phyloP scores from a whole-genome alignment of 2,797 vertebrate genomes.

The Melanotaenia parkinsoni region DNA sequence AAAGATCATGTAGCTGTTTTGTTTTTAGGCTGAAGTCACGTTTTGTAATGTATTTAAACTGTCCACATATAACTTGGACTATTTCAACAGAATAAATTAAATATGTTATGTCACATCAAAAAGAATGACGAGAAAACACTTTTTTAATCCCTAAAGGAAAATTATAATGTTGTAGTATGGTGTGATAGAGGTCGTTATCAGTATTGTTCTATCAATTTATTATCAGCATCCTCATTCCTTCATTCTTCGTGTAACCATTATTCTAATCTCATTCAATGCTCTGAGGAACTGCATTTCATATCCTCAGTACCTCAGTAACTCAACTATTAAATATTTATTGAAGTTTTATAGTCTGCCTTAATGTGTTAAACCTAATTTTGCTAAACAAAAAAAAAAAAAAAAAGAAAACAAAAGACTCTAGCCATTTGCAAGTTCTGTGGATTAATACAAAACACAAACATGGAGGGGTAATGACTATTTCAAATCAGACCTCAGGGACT shows the following conservation, averaged over 20 bases:
- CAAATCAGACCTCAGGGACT: slow-evolving; percentile 38
- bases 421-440: slow-evolving; percentile 33
- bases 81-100: not conserved
- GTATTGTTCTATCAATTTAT: slow-evolving; percentile 54
- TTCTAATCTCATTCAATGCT: slow-evolving; percentile 28
- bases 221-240: slow-evolving; percentile 32
- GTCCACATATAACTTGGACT: slow-evolving; percentile 1
- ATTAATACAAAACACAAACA: slow-evolving; percentile 20
- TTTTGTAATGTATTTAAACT: not conserved
- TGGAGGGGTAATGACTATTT: slow-evolving; percentile 32
- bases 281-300: slow-evolving; percentile 20
- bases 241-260: slow-evolving; percentile 17
- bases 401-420: not conserved
- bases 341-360: slow-evolving; percentile 14
- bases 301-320: slow-evolving; percentile 3
- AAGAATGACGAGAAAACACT: slow-evolving; percentile 1
- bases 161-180: too few relatives aligned
- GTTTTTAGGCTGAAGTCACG: not conserved
- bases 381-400: slow-evolving; percentile 3
- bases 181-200: slow-evolving; percentile 23
- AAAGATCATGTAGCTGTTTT: not conserved
- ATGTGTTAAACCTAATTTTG: slow-evolving; percentile 19
- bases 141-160: too few relatives aligned
- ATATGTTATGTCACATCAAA: slow-evolving; percentile 17
- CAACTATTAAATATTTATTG: slow-evolving; percentile 40